Conservation (phyloP, 2,888 invertebrate genomes). For the Callyntrura guangdongensis region DNA sequence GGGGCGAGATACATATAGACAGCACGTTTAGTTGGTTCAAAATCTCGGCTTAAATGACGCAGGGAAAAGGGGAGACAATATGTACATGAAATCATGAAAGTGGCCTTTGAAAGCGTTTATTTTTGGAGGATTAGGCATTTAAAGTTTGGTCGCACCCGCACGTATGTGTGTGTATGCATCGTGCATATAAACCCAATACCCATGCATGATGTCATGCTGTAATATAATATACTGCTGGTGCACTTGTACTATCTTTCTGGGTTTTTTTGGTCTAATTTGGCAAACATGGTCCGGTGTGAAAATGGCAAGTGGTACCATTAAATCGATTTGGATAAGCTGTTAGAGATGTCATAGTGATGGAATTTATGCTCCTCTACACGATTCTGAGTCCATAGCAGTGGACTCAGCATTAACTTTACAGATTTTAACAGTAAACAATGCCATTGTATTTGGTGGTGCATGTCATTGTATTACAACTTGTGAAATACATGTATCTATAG, state of each 20-base stretch:
- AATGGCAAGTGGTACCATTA: background rate
- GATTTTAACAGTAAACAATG: no score
- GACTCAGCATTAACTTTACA: no score
- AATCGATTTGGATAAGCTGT: no score
- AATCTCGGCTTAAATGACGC: slow-evolving; percentile 21
- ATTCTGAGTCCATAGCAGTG: no score
- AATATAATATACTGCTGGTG: no score
- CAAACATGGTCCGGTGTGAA: background rate
- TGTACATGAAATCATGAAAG: background rate
- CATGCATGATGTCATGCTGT: background rate
- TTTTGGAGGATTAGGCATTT: slow-evolving; percentile 3
- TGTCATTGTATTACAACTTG: no score
- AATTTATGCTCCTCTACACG: no score
- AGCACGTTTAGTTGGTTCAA: background rate
- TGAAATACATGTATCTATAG: no score
- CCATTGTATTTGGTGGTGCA: no score
- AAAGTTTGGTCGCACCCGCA: background rate
- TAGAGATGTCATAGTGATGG: no score
- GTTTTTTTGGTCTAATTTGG: background rate
- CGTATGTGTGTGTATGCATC: background rate
- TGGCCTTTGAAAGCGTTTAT: background rate
- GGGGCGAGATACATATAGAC: background rate
- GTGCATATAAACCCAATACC: no score
- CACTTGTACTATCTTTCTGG: background rate
- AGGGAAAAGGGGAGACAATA: background rate